Evolutionary conservation across 2,888 invertebrate genomes (phyloP).

Genomic region (Itoplectis maculator): DNA sequence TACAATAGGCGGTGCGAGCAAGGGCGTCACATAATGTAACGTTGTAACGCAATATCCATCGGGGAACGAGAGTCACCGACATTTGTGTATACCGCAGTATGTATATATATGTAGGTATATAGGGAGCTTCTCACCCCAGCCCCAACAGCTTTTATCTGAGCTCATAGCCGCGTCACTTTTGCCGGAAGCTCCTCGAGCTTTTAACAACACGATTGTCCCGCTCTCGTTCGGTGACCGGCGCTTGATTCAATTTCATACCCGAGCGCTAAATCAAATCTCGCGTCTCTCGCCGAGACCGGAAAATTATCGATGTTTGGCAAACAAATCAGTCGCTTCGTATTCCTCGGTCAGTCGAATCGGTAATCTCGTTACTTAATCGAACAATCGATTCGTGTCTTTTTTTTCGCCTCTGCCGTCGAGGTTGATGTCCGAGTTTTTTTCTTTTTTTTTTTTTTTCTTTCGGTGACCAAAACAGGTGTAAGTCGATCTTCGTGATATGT

Average conservation of each 20-base stretch:
- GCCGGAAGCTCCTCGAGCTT: constrained; percentile 39
- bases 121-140: constrained; percentile 44
- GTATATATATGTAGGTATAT: constrained; percentile 23
- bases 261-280: constrained; percentile 4
- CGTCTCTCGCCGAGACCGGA: background rate
- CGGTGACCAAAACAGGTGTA: no score
- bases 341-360: constrained; percentile 12
- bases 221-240: background rate
- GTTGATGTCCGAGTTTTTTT: no score
- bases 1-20: constrained; percentile 73
- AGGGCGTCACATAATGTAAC: constrained; percentile 76
- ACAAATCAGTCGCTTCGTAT: background rate
- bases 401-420: no score
- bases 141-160: constrained; percentile 42
- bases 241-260: constrained; percentile 18
- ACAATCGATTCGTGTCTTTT: background rate
- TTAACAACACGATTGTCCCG: background rate
- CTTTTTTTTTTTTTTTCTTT: no score
- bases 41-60: constrained; percentile 77
- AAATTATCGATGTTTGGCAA: constrained; percentile 18
- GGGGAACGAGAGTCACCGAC: constrained; percentile 52
- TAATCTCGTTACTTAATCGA: background rate
- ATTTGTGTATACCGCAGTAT: constrained; percentile 20
- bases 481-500: no score
- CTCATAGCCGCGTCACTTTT: constrained; percentile 17